Conservation (phyloP, 2,888 invertebrate species). For the Coelopa pilipes region DNA sequence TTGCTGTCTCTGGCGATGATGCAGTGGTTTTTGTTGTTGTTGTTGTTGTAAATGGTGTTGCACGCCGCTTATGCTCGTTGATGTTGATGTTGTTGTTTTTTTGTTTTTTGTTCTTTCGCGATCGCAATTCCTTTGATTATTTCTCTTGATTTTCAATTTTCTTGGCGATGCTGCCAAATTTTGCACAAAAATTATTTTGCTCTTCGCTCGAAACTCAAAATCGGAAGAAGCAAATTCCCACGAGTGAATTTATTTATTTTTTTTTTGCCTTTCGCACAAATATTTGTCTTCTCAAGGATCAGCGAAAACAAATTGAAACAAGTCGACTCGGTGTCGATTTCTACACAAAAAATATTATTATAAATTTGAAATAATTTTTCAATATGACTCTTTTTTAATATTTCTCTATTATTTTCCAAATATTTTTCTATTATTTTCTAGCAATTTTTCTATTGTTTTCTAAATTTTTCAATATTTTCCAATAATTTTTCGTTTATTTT, state of each 20-base stretch:
- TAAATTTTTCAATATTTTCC: neutral
- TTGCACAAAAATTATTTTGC: neutral
- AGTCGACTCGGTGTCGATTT: too few species aligned
- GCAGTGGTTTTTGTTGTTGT: constrained; percentile 6
- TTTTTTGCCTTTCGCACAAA: too few species aligned
- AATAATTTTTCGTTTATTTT: too few species aligned
- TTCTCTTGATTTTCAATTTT: neutral
- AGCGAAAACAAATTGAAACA: too few species aligned
- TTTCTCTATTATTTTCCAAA: neutral
- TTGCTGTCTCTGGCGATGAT: neutral
- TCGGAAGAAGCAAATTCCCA: neutral
- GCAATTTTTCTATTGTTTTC: neutral
- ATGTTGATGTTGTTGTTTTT: too few species aligned
- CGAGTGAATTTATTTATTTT: neutral
- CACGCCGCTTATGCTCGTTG: too few species aligned
- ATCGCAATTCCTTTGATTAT: neutral
- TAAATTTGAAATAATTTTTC: constrained; percentile 8
- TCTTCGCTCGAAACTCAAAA: neutral
- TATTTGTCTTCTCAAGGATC: too few species aligned
- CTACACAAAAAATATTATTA: neutral
- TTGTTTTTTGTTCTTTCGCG: too few species aligned
- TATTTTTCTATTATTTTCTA: neutral
- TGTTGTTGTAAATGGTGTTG: neutral
- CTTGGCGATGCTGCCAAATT: constrained; percentile 21
- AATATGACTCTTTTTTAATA: neutral